A percentile compares a stretch with the other conserved stretches of the same genome.
Evolutionary conservation across 2,888 invertebrate genomes (phyloP).

Genomic region (Cosmopolites sordidus): DNA sequence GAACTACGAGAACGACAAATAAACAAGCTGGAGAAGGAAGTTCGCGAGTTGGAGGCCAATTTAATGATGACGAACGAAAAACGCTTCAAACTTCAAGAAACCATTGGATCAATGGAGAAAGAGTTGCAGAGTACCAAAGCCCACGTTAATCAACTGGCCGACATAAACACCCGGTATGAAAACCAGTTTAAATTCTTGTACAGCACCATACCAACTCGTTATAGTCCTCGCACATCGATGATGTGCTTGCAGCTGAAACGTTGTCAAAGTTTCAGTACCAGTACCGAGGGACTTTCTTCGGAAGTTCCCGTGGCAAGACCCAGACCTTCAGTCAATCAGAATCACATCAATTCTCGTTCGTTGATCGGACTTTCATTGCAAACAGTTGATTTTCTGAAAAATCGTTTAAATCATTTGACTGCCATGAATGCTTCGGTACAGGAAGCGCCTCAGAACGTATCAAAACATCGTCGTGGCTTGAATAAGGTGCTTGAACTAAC

Average conservation of each 20-base stretch:
- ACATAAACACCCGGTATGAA: constrained; percentile 31
- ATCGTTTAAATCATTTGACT: constrained; percentile 32
- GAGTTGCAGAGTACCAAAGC: constrained; percentile 44
- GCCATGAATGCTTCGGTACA: constrained; percentile 22
- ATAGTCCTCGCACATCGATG: not conserved
- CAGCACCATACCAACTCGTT: not conserved
- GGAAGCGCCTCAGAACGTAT: not conserved
- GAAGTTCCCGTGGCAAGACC: not conserved
- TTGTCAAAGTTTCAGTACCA: constrained; percentile 1
- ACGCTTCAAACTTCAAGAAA: constrained; percentile 43
- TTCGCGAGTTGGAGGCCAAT: constrained; percentile 38
- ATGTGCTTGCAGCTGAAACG: not conserved
- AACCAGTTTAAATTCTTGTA: not conserved
- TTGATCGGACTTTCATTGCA: constrained; percentile 35
- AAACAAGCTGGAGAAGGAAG: constrained; percentile 38
- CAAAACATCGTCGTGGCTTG: not conserved
- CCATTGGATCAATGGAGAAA: constrained; percentile 42
- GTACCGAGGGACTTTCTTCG: not conserved
- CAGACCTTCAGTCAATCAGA: not conserved
- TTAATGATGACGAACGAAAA: constrained; percentile 42
- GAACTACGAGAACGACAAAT: constrained; percentile 36
- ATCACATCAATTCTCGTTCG: constrained; percentile 28
- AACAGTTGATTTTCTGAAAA: constrained; percentile 34
- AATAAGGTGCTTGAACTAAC: constrained; percentile 37
- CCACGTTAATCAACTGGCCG: constrained; percentile 39